Evolutionary conservation across 1,140 invertebrate genomes (phyloP).

Genomic region (Goniozus legneri): DNA sequence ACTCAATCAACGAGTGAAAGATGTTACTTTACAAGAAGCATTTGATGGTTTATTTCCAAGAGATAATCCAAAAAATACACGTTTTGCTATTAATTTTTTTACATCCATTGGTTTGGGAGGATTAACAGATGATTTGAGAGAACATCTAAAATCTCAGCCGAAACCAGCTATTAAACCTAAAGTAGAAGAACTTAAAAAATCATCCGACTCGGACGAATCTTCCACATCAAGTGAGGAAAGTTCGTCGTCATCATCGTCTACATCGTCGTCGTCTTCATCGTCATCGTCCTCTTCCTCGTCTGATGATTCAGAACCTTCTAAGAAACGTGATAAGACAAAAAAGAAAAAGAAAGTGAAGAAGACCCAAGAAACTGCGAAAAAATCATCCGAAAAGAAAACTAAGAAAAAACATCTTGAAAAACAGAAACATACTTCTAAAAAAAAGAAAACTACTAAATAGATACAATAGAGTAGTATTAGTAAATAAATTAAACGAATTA

Average conservation of each 20-base stretch:
- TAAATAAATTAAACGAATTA: not conserved
- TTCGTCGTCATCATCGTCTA: slow-evolving; percentile 14
- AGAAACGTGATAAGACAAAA: slow-evolving; percentile 21
- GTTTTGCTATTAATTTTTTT: slow-evolving; percentile 99
- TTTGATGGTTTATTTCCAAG: slow-evolving; percentile 93
- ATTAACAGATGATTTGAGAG: slow-evolving; percentile 88
- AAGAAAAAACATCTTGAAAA: not conserved
- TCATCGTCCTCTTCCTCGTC: slow-evolving; percentile 11
- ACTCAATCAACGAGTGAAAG: slow-evolving; percentile 84
- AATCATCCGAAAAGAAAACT: not conserved
- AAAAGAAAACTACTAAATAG: not conserved
- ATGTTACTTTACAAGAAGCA: slow-evolving; percentile 78
- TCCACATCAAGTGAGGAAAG: slow-evolving; percentile 11
- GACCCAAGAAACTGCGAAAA: not conserved
- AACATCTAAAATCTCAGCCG: slow-evolving; percentile 74
- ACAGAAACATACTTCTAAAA: not conserved
- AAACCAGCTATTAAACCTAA: slow-evolving; percentile 24
- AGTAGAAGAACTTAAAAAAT: slow-evolving; percentile 12
- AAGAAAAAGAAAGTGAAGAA: slow-evolving; percentile 15
- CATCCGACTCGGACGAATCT: slow-evolving; percentile 20
- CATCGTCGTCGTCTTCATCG: slow-evolving; percentile 18
- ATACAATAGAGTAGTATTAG: not conserved
- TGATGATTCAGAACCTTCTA: slow-evolving; percentile 10
- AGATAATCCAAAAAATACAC: slow-evolving; percentile 93
- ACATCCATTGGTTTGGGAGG: slow-evolving; percentile 97